Base-by-base conservation (phyloP, 1,140 invertebrate genomes). In the Euschistus heros region DNA sequence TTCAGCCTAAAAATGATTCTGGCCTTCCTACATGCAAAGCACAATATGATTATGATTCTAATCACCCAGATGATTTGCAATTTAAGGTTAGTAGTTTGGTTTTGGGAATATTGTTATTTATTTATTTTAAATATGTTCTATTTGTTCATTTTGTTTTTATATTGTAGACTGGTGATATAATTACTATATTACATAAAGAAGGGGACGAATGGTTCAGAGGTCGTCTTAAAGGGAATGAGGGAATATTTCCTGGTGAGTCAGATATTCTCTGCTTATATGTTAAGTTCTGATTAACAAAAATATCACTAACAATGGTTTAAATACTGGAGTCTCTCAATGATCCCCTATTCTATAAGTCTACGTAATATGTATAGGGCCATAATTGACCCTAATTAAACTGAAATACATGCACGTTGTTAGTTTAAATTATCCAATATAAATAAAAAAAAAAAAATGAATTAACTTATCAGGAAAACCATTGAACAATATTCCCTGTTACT, bases 141-240 rank as follows among this genome's bases (percentile, higher is more conserved):
- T 50, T 50, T 50, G 5, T 50, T 50, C 5, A 20, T 18, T 50
- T 14, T 14, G 26, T 59, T 59, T 62, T 33, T 3, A 6, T 42
- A 68, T 78, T 79, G 65, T 77, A 90, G 87, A 80, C 77, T 47
- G 82, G 81, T 68, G 85, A 92, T 70, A 78, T 82, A 67, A 84
- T 94, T 47, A 77, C 83, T 66, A 76, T 92, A 65, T 71, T 85
- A 59, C 79, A 81, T 68, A 77, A 80, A 68, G 75, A 91, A 8
- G 88, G 91, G 71, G 79, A 84, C n/a, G 86, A 89, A 67, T 94
- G 91, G 91, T 73, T 88, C 65, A 82, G 82, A 66, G 91, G 91
- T 2, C 80, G 79, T 69, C 71, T 78, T 33, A 74, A 72, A 52
- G 82, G 82, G 20, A 76, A 76, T 60, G 83, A 86, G 73, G 91